Base-by-base conservation (phyloP, 2,888 invertebrate genomes). In the Eilema depressum region DNA sequence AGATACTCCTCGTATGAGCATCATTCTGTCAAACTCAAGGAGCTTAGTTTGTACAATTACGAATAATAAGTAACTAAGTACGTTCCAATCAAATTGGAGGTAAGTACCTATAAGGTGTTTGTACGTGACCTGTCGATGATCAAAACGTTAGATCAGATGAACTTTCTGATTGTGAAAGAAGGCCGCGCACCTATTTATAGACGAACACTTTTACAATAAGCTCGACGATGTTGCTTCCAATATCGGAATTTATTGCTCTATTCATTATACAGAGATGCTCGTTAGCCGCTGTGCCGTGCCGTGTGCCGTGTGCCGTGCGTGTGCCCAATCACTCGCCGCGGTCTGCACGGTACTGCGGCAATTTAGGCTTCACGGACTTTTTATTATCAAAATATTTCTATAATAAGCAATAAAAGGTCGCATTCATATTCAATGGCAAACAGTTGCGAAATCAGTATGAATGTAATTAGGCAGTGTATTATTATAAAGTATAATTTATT, bases 381-480 rank as follows among this genome's bases (percentile, higher is more conserved):
- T 61, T 26, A 63, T 62, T 68, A 68, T 56, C 25, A 33, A 17
- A n/a, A 56, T 56, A 53, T 63, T 56, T 56, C 30, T 53, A 30
- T 14, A 14, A 62, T 62, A 23, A 8, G 33, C 33, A 37, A 14
- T n/a, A 53, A 65, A 65, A 70, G 65, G 67, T 28, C 56, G n/a
- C 65, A 10, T 68, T 79, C 62, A 60, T 66, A 68, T 80, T 80
- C 80, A 80, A 79, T 74, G 78, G 70, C 74, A 69, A 66, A 79
- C 76, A 56, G 71, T 71, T 73, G 65, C 69, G 68, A 41, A 57
- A 78, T 71, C 74, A 76, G 74, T 74, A 74, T 75, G 78, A 67
- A 80, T 78, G 76, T 37, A 74, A 79, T 78, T 64, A 70, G 69
- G 61, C 53, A 56, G 61, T 56, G 23, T n/a, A 67, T 60, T n/a